These are phyloP conservation scores for Semotilus atromaculatus DNA, from an alignment of 2,797 vertebrate species.

Conservation along the genomic window DNA sequence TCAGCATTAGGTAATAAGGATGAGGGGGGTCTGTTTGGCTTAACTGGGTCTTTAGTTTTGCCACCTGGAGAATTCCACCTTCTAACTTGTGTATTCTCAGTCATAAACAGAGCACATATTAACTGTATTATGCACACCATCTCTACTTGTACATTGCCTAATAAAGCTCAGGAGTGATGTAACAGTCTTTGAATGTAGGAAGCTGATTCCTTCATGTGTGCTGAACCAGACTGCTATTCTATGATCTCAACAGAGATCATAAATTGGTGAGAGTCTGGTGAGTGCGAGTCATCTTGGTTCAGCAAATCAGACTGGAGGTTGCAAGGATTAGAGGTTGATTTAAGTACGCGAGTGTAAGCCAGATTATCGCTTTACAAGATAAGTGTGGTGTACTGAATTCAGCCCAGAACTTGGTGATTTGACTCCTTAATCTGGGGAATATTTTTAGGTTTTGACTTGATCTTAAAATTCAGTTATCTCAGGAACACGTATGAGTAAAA, in stretches of 20 bases:
- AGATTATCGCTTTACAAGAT: constrained; percentile 77
- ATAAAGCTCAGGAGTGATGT: background rate
- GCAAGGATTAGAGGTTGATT: constrained; percentile 70
- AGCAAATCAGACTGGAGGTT: constrained; percentile 46
- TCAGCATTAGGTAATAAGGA: constrained; percentile 13
- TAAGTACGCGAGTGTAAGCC: constrained; percentile 70
- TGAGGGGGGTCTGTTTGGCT: constrained; percentile 20
- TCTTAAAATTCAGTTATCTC: background rate
- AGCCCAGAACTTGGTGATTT: constrained; percentile 48
- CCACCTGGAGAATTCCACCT: background rate
- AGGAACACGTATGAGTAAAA: background rate
- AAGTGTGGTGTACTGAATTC: constrained; percentile 68
- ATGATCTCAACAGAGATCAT: background rate
- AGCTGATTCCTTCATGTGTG: background rate
- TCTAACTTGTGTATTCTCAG: background rate
- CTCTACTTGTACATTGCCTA: background rate
- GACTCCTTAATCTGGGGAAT: constrained; percentile 9
- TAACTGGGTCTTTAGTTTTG: constrained; percentile 5
- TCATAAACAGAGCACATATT: background rate
- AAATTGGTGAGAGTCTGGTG: background rate
- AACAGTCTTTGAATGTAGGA: background rate
- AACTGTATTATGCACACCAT: background rate
- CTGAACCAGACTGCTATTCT: background rate
- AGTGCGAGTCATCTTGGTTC: constrained; percentile 15
- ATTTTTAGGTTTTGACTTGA: constrained; percentile 15